phyloP scores from a whole-genome alignment of 2,113 vertebrate genomes.

The Microtus richardsoni region DNA sequence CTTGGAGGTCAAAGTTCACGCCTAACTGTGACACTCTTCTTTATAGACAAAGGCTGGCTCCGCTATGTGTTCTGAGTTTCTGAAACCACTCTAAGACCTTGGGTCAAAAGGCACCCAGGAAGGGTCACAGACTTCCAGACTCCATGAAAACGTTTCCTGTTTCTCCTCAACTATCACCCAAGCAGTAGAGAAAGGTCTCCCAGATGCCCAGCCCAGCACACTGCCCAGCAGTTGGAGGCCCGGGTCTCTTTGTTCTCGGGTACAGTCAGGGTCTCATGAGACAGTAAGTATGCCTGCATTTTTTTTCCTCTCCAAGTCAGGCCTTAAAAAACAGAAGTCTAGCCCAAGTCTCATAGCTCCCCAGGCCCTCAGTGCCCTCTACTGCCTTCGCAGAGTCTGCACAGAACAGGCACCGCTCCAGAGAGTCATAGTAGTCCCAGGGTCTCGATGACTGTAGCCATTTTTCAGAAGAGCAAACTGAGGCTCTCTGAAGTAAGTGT shows the following conservation, averaged over 20 bases:
- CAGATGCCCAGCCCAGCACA: not conserved
- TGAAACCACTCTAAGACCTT: constrained; percentile 20
- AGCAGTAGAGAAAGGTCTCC: not conserved
- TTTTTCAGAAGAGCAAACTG: constrained; percentile 52
- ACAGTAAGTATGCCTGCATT: not conserved
- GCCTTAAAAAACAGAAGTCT: not conserved
- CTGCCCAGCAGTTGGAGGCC: not conserved
- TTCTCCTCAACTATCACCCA: not conserved
- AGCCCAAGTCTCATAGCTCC: not conserved
- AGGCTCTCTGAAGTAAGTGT: constrained; percentile 20
- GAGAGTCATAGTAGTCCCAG: not conserved
- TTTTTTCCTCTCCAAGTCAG: not conserved
- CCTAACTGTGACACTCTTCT: not conserved
- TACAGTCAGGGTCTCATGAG: not conserved
- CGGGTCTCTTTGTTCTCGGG: constrained; percentile 18
- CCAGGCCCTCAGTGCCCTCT: not conserved
- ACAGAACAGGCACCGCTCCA: fast-evolving
- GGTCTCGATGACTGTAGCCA: not conserved
- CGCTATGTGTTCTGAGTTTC: not conserved
- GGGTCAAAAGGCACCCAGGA: not conserved
- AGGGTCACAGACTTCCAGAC: not conserved
- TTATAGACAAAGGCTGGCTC: constrained; percentile 5
- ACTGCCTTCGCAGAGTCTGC: not conserved
- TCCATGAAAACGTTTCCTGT: not conserved
- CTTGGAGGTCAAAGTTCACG: not conserved